These are phyloP conservation scores for Hoplias malabaricus DNA, from an alignment of 2,113 vertebrate species.

Conservation along the genomic window DNA sequence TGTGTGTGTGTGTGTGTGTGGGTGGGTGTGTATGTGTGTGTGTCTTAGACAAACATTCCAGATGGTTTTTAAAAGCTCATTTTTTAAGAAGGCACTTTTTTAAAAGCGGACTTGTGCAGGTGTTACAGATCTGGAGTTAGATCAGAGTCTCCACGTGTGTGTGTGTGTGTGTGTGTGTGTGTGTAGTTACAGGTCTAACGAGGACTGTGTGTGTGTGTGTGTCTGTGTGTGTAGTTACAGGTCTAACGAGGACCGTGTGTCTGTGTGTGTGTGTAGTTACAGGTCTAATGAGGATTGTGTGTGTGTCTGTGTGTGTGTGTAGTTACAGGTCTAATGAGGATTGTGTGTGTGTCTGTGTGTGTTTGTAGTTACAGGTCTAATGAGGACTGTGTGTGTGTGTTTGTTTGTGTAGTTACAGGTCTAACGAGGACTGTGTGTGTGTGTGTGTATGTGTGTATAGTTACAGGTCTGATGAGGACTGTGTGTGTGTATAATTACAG, in stretches of 20 bases:
- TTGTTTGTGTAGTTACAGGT: too few species aligned
- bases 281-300: conserved; percentile 91
- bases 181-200: too few species aligned
- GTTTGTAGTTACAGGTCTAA: conserved; percentile 90
- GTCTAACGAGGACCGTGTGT: background rate
- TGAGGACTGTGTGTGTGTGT: conserved; percentile 79
- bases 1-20: conserved; percentile 49
- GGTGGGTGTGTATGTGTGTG: conserved; percentile 39
- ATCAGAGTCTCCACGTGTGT: conserved; percentile 10
- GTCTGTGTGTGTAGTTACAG: background rate
- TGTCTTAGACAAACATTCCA: conserved; percentile 51
- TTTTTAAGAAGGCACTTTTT: too few species aligned
- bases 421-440: background rate
- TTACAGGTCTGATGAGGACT: too few species aligned
- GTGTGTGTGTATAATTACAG: background rate
- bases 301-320: conserved; percentile 85
- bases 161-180: background rate
- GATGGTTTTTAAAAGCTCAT: conserved; percentile 22
- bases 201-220: background rate
- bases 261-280: conserved; percentile 78
- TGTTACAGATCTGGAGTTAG: conserved; percentile 34
- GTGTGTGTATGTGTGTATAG: background rate
- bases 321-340: conserved; percentile 52
- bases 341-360: background rate
- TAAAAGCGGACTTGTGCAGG: conserved; percentile 40